These are phyloP conservation scores for Rotaria magnacalcarata DNA, from an alignment of 2,888 invertebrate species.

Conservation along the genomic window DNA sequence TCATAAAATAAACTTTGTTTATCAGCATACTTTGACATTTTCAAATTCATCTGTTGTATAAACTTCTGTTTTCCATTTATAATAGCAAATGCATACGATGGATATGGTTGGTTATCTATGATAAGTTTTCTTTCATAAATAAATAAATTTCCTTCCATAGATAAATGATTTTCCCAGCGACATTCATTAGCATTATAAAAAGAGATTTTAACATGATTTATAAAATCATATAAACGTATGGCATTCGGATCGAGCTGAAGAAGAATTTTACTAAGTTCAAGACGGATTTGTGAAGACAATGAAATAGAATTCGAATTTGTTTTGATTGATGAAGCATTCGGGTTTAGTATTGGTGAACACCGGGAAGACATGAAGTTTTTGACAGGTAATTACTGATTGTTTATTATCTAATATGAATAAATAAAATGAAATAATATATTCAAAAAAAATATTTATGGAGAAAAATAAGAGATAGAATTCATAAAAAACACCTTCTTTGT, in stretches of 20 bases:
- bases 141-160: conserved; percentile 15
- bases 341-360: background rate
- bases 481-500: background rate
- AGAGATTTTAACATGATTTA: background rate
- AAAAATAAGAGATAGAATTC: background rate
- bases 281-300: background rate
- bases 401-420: background rate
- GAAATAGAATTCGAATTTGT: background rate
- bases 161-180: background rate
- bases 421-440: background rate
- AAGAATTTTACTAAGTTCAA: background rate
- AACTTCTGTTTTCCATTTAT: background rate
- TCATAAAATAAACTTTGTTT: conserved; percentile 5
- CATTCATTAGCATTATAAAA: background rate
- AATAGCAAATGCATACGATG: conserved; percentile 3
- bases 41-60: background rate
- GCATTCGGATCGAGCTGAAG: background rate
- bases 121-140: background rate
- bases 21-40: background rate
- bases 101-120: background rate
- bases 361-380: background rate
- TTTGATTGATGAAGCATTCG: background rate
- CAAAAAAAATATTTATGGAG: background rate
- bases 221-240: conserved; percentile 32
- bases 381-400: background rate